Evolutionary conservation across 2,797 vertebrate species (phyloP), one percentile per base, ranked within the genome.

Genomic region (Lepilemur ruficaudatus): DNA sequence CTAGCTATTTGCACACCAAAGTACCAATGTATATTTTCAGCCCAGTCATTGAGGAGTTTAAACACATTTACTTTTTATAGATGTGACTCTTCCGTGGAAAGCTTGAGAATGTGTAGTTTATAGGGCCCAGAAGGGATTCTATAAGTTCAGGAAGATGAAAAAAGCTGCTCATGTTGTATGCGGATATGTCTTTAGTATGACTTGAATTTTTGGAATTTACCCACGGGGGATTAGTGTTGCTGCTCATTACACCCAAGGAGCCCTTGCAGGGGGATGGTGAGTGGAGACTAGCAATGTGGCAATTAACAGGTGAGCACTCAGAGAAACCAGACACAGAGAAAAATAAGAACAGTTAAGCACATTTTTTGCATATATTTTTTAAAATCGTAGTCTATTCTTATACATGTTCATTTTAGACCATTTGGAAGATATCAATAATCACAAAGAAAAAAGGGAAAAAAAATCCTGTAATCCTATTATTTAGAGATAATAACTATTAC

Each of bases 361-460:
- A 63, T 1, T 32, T 3, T 59, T 90, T 32, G 65, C 17, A 69
- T n/a, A 32, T 35, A 41, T 14, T 52, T 89, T 94, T 85, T 28
- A 88, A 82, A 91, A 41, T 57, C 59, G 30, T 43, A 43, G 11
- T 15, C 35, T 81, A 35, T 69, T 95, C 63, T 89, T 91, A 20
- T 48, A 22, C 11, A 81, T 35, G 23, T 22, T 85, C 23, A 52
- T 28, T 92, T 85, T 63, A 80, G 32, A 92, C 75, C 35, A 46
- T n/a, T 92, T 96, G 67, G 73, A 89, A 85, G 28, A 72, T 61
- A 69, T 28, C 32, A 73, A 67, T 57, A 87, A 93, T 41, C 52
- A 83, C 65, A 84, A 55, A 69, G 32, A 35, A 43, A 69, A 57
- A 85, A 25, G 20, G 15, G 5, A 41, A 20, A 67, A 59, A 55